Evolutionary conservation across 2,113 vertebrate genomes (phyloP).

Genomic region (Bombycilla garrulus): DNA sequence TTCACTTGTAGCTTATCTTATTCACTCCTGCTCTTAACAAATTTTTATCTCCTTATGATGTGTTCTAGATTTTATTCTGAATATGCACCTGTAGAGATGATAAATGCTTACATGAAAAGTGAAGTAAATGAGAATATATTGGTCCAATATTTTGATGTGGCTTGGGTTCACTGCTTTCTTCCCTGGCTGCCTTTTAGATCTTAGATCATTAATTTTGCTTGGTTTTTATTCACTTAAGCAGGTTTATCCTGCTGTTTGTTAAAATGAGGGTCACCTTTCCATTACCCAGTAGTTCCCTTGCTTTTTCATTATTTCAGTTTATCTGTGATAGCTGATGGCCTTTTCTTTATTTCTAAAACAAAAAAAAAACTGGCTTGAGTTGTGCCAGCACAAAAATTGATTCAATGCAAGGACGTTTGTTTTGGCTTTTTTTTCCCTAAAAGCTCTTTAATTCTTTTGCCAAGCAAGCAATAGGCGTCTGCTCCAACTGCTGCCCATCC

Average conservation of each 20-base stretch:
- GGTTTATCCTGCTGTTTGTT: neutral
- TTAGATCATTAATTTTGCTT: neutral
- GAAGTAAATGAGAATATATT: neutral
- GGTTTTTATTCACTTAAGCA: neutral
- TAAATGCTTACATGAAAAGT: neutral
- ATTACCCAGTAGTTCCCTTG: neutral
- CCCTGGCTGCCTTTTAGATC: neutral
- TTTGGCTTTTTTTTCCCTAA: neutral
- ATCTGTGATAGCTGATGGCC: neutral
- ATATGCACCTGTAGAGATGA: neutral
- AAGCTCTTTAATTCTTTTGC: neutral
- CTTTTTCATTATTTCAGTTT: neutral
- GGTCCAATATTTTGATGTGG: neutral
- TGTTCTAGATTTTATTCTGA: neutral
- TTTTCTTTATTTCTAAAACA: neutral
- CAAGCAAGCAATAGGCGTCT: neutral
- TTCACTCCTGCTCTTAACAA: neutral
- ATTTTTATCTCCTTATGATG: neutral
- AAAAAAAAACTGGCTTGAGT: neutral
- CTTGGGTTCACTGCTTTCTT: neutral
- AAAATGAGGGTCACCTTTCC: neutral
- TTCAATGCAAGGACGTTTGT: neutral
- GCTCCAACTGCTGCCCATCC: neutral
- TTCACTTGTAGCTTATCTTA: slow-evolving; percentile 24
- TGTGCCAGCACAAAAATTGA: neutral